phyloP scores from a whole-genome alignment of 2,113 vertebrate genomes.

The Rhineura floridana region DNA sequence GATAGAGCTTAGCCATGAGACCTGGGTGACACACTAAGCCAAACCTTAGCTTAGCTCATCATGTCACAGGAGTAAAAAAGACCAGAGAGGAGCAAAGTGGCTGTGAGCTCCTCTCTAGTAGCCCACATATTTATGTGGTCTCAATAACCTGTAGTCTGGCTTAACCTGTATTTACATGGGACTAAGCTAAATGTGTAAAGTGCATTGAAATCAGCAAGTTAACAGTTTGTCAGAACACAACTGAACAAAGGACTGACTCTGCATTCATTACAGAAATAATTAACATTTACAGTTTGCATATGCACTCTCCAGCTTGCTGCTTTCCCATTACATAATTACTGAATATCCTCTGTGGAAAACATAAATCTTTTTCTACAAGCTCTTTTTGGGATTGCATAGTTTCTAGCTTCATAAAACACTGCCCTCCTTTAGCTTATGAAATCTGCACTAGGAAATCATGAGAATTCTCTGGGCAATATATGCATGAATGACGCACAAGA shows the following conservation, averaged over 20 bases:
- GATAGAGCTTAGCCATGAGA: no score
- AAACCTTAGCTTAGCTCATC: no score
- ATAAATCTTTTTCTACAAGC: not conserved
- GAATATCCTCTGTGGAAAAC: slow-evolving; percentile 5
- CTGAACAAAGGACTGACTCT: not conserved
- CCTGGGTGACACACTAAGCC: no score
- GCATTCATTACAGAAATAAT: slow-evolving; percentile 1
- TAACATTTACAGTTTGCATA: slow-evolving; percentile 4
- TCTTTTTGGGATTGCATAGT: not conserved
- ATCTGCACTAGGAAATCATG: not conserved
- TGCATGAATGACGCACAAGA: not conserved
- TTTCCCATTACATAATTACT: slow-evolving; percentile 1
- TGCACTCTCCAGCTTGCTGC: not conserved
- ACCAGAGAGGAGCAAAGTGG: no score
- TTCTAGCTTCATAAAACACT: slow-evolving; percentile 3
- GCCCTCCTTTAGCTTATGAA: not conserved
- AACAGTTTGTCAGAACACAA: not conserved
- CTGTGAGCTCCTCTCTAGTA: no score
- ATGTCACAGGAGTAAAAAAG: no score
- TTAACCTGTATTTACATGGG: not conserved
- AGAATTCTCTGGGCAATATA: slow-evolving; percentile 6
- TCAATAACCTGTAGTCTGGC: no score
- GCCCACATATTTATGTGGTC: no score
- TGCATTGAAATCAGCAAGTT: not conserved
- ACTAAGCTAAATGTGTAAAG: not conserved